These are phyloP conservation scores for Leptura quadrifasciata DNA, from an alignment of 2,888 invertebrate species.

Conservation along the genomic window DNA sequence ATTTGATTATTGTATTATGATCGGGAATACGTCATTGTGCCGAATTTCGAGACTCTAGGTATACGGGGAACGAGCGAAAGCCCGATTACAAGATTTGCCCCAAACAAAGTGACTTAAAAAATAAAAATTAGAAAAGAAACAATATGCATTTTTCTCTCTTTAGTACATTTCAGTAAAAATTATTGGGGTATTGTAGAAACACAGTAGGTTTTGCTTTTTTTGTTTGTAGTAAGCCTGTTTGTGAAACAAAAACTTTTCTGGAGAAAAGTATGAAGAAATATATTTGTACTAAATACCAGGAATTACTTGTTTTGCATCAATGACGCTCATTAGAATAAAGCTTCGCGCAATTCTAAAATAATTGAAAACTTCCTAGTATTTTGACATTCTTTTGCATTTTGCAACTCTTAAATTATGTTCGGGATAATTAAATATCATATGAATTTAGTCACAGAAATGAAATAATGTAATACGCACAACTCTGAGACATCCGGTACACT, in stretches of 20 bases:
- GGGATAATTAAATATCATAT: constrained; percentile 1
- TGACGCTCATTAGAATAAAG: not conserved
- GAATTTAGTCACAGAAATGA: not conserved
- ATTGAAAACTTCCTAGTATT: constrained; percentile 22
- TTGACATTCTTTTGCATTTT: constrained; percentile 5
- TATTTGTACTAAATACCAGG: not conserved
- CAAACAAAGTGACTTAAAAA: no score
- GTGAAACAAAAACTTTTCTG: not conserved
- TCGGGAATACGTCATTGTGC: no score
- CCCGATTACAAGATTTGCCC: no score
- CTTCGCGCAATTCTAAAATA: not conserved
- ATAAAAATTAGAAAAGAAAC: no score
- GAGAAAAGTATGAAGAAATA: not conserved
- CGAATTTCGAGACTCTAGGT: no score
- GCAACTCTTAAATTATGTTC: not conserved
- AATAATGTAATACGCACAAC: constrained; percentile 1
- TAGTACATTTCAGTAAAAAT: no score
- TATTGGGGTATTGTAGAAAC: no score
- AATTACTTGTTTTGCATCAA: not conserved
- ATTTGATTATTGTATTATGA: no score
- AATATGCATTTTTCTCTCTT: no score
- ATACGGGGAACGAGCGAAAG: no score
- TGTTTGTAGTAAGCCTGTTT: not conserved
- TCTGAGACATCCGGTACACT: constrained; percentile 36
- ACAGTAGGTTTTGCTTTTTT: not conserved